Percentiles rank a stretch among this genome's conserved stretches.
phyloP scores from a whole-genome alignment of 2,888 invertebrate species.

The Dyspetes luteomarginatus region DNA sequence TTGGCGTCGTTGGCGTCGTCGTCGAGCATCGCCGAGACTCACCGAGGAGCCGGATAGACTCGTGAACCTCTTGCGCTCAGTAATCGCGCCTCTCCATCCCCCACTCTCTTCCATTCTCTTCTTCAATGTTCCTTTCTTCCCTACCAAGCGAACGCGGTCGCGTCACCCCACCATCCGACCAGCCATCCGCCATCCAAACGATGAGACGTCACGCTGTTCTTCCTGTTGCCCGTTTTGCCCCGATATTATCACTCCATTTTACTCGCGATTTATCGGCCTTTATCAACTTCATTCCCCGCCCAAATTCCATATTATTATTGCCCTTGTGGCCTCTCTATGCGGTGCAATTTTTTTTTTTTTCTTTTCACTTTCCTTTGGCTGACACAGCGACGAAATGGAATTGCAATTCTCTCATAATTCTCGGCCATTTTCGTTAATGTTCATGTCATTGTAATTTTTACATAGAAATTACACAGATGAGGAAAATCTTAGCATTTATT shows the following conservation, averaged over 20 bases:
- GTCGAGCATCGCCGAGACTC: too few relatives aligned
- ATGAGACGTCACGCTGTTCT: constrained; percentile 52
- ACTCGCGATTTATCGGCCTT: constrained; percentile 82
- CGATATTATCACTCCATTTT: constrained; percentile 82
- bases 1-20: too few relatives aligned
- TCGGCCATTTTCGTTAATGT: too few relatives aligned
- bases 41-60: too few relatives aligned
- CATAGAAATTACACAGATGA: too few relatives aligned
- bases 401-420: too few relatives aligned
- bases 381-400: constrained; percentile 30
- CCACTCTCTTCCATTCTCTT: not conserved
- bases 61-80: too few relatives aligned
- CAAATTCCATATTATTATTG: constrained; percentile 61
- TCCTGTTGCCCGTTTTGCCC: constrained; percentile 70
- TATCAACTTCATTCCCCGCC: constrained; percentile 79
- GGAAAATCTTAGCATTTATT: too few relatives aligned
- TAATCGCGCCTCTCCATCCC: constrained; percentile 57
- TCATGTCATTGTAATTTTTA: too few relatives aligned
- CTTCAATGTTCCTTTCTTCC: constrained; percentile 67
- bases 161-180: constrained; percentile 59
- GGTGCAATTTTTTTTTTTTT: too few relatives aligned
- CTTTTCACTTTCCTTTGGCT: not conserved
- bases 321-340: too few relatives aligned
- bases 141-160: constrained; percentile 54
- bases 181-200: constrained; percentile 66